A percentile compares a stretch with the other conserved stretches of the same genome.
phyloP scores from a whole-genome alignment of 1,140 invertebrate species.

The Atopsyche davidsoni region DNA sequence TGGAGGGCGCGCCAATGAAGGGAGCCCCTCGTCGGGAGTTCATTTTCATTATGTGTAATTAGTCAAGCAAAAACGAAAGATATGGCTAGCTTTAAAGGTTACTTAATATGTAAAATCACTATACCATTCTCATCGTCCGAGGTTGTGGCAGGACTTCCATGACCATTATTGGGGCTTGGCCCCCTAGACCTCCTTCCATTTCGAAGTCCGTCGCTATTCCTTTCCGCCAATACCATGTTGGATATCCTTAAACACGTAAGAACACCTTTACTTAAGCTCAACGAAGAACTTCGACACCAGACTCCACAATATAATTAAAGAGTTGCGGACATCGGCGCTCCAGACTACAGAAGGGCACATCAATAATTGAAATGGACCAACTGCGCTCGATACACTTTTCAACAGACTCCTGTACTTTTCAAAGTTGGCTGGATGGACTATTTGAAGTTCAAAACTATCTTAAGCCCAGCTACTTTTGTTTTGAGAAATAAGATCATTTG shows the following conservation, averaged over 20 bases:
- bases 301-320: constrained; percentile 6
- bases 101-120: constrained; percentile 16
- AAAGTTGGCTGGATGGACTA: constrained; percentile 1
- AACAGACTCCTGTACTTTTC: constrained; percentile 10
- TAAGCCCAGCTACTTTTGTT: too few species aligned
- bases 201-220: constrained; percentile 75
- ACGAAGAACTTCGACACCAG: background rate
- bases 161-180: constrained; percentile 83
- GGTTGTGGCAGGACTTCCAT: constrained; percentile 68
- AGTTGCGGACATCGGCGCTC: constrained; percentile 13
- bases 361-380: constrained; percentile 13
- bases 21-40: constrained; percentile 30
- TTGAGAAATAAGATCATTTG: too few species aligned
- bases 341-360: constrained; percentile 15
- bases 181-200: constrained; percentile 82
- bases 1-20: constrained; percentile 15
- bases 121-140: constrained; percentile 77
- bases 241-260: background rate
- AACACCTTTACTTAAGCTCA: too few species aligned
- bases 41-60: constrained; percentile 37
- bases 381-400: constrained; percentile 6
- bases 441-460: constrained; percentile 18
- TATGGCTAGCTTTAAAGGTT: constrained; percentile 4
- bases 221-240: constrained; percentile 79
- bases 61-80: constrained; percentile 31